Percentiles rank a stretch among this genome's conserved stretches.
phyloP scores from a whole-genome alignment of 2,888 invertebrate genomes.

The Pasiphila rectangulata region DNA sequence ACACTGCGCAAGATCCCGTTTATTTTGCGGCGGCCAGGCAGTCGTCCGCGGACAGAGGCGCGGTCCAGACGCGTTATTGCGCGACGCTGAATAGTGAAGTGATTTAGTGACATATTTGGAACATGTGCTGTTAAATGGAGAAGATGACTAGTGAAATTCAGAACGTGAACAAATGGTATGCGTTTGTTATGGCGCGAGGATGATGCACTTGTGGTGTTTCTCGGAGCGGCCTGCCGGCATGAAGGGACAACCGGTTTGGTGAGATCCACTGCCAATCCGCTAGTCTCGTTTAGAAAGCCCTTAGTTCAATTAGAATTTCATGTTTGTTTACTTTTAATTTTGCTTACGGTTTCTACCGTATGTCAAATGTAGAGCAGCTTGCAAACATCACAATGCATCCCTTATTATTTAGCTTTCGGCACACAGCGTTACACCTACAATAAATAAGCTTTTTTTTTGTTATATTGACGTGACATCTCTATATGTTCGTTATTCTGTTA shows the following conservation, averaged over 20 bases:
- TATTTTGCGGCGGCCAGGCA: conserved; percentile 55
- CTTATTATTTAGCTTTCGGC: too few species aligned
- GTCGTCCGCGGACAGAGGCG: conserved; percentile 54
- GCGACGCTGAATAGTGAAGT: conserved; percentile 20
- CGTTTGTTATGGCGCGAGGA: conserved; percentile 57
- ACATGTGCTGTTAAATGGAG: conserved; percentile 62
- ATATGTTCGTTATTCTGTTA: conserved; percentile 2
- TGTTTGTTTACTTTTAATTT: conserved; percentile 25
- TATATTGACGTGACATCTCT: conserved; percentile 4
- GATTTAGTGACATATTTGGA: conserved; percentile 43
- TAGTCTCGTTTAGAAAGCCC: conserved; percentile 44
- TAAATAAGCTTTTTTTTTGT: too few species aligned
- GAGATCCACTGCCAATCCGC: conserved; percentile 62
- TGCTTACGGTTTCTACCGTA: not conserved
- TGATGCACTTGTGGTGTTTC: conserved; percentile 67
- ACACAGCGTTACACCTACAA: too few species aligned
- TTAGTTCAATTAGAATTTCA: conserved; percentile 26
- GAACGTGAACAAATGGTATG: conserved; percentile 65
- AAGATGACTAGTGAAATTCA: conserved; percentile 71
- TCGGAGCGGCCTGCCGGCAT: conserved; percentile 63
- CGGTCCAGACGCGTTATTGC: conserved; percentile 43
- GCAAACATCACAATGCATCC: too few species aligned
- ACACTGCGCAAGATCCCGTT: conserved; percentile 59
- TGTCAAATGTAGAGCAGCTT: too few species aligned
- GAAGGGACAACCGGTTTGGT: conserved; percentile 80